A percentile compares a stretch with the other conserved stretches of the same genome.
phyloP scores from a whole-genome alignment of 2,113 vertebrate species.

The Alosa alosa region DNA sequence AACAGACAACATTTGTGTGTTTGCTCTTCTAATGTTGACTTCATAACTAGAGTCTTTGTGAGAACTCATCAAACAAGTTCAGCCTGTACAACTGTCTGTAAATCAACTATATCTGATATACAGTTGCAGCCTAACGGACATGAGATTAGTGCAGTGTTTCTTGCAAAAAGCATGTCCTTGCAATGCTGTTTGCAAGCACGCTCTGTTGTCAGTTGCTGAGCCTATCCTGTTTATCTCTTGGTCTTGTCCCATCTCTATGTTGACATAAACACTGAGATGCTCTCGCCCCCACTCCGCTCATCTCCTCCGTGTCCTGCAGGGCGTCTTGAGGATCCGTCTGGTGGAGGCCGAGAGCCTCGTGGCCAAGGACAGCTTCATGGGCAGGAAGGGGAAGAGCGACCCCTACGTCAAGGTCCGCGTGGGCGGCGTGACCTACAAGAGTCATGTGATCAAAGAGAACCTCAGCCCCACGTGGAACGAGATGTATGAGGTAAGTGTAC shows the following conservation, averaged over 20 bases:
- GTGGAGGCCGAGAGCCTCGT: conserved; percentile 84
- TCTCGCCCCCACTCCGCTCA: neutral
- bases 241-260: neutral
- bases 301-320: conserved; percentile 60
- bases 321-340: conserved; percentile 83
- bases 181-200: neutral
- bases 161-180: neutral
- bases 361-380: conserved; percentile 89
- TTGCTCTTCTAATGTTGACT: neutral
- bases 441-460: conserved; percentile 84
- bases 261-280: conserved; percentile 1
- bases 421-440: conserved; percentile 79
- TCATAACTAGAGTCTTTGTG: neutral
- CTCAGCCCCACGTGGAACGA: conserved; percentile 90
- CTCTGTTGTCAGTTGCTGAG: neutral
- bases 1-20: neutral
- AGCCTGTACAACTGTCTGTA: neutral
- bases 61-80: neutral
- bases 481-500: conserved; percentile 78
- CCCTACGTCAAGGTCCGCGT: conserved; percentile 85
- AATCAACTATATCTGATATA: neutral
- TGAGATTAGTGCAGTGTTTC: neutral
- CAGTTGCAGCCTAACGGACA: neutral
- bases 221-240: neutral
- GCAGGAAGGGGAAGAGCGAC: conserved; percentile 89